A percentile compares a stretch with the other conserved stretches of the same genome.
phyloP scores from a whole-genome alignment of 2,888 invertebrate genomes.

The Thecophora atra region DNA sequence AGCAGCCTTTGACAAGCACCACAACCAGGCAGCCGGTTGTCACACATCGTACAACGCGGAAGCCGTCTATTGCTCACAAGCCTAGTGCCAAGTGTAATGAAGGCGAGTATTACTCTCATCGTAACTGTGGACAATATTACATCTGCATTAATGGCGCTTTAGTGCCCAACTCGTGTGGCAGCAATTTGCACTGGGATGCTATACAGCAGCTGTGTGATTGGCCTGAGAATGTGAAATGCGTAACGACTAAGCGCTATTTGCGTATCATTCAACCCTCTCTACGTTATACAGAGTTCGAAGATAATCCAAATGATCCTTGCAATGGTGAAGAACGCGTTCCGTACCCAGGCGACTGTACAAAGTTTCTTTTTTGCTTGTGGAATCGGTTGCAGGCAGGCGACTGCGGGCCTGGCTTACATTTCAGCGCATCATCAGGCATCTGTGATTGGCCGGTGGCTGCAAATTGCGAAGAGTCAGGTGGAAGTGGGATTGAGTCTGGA shows the following conservation, averaged over 20 bases:
- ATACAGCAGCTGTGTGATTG: conserved; percentile 79
- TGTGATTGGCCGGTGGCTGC: conserved; percentile 80
- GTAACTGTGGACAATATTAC: conserved; percentile 78
- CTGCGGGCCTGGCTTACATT: conserved; percentile 78
- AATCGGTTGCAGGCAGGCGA: conserved; percentile 77
- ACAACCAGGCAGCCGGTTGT: conserved; percentile 40
- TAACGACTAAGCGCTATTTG: conserved; percentile 60
- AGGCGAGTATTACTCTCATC: conserved; percentile 80
- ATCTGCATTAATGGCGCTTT: conserved; percentile 81
- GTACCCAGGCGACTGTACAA: conserved; percentile 76
- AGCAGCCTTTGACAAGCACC: conserved; percentile 50
- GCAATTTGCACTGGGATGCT: conserved; percentile 79
- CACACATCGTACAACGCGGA: conserved; percentile 45
- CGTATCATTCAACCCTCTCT: conserved; percentile 48
- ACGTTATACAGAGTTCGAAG: conserved; percentile 38
- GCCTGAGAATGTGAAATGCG: conserved; percentile 74
- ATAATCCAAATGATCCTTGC: conserved; percentile 68
- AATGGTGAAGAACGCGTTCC: conserved; percentile 73
- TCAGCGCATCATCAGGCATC: conserved; percentile 74
- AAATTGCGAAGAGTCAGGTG: conserved; percentile 67
- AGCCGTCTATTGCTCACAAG: conserved; percentile 48
- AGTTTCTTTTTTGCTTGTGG: conserved; percentile 82
- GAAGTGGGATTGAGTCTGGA: conserved; percentile 37
- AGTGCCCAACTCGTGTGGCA: conserved; percentile 77
- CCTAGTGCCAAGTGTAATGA: conserved; percentile 68